These are phyloP conservation scores for Acleris laterana DNA, from an alignment of 2,888 invertebrate genomes.

Conservation along the genomic window DNA sequence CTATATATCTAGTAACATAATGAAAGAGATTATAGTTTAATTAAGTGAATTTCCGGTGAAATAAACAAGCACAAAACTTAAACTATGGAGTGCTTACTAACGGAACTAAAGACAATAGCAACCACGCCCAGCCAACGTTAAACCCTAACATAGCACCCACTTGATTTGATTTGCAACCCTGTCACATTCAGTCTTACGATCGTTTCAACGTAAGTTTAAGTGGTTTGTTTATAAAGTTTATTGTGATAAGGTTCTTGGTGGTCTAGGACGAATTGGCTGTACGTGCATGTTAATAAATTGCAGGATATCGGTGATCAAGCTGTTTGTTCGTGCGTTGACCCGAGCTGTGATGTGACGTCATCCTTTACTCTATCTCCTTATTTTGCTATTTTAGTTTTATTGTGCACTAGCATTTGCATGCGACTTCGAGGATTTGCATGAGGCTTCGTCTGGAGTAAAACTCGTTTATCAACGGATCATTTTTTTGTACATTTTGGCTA, in stretches of 20 bases:
- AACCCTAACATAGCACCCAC: too few species aligned
- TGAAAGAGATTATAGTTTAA: too few species aligned
- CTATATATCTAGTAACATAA: too few species aligned
- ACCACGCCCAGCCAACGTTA: neutral
- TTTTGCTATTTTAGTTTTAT: neutral
- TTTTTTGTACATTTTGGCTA: too few species aligned
- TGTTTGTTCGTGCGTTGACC: slow-evolving; percentile 49
- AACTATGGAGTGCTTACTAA: neutral
- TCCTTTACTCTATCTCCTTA: neutral
- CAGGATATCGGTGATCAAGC: slow-evolving; percentile 60
- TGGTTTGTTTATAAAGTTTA: too few species aligned
- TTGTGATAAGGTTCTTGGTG: too few species aligned
- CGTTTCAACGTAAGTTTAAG: too few species aligned
- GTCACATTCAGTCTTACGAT: too few species aligned
- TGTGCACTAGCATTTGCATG: neutral
- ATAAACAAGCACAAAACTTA: neutral
- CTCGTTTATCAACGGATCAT: too few species aligned
- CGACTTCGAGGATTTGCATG: too few species aligned
- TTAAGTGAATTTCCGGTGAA: neutral
- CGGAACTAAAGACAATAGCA: slow-evolving; percentile 1
- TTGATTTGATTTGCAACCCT: too few species aligned
- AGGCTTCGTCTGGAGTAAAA: too few species aligned
- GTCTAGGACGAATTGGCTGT: neutral
- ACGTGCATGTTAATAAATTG: slow-evolving; percentile 21
- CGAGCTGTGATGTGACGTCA: slow-evolving; percentile 20